Base-by-base conservation (phyloP, 1,140 invertebrate species). In the Calephelis nemesis region DNA sequence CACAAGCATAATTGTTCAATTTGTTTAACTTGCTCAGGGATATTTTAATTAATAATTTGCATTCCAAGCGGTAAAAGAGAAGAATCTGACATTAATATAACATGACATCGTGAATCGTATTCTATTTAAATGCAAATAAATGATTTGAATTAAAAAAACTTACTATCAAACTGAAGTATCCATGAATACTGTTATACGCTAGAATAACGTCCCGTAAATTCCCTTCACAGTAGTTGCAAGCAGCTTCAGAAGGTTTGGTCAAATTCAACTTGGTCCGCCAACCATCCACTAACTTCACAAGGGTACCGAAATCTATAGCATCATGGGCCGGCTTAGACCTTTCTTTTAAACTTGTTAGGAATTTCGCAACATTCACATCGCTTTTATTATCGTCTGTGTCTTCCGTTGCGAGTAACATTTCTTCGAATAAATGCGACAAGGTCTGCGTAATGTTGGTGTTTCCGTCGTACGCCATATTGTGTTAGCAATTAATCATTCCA, bases 131-230 rank as follows among this genome's bases (percentile, higher is more conserved):
- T 30, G 30, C 30, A 30, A 30, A 30, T 30, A 30, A 30, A 30
- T 30, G 30, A 30, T 1, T 45, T 45, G 8, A 45, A 45, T 7
- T 7, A 1, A 52, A 54, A 15, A 69, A 74, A 86, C 89, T 89
- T 77, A 92, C 90, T 63, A 92, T 82, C 40, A 92, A 73, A 70
- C 91, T 92, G 63, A 92, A 77, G 63, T 91, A 92, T 72, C 91
- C 91, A 67, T 92, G 90, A n/a, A 92, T 83, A 62, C 82, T 87
- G 70, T 92, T 91, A 69, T 92, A 92, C 3, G 84, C 82, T 7
- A 84, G 72, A 60, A 92, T 75, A 9, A 91, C 65, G 47, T 92
- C 88, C 12, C 84, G 77, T 11, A 92, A 82, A 60, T 72, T 83
- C 5, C 91, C 90, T 5, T 84, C 85, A 58, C 91, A 92, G 71